These are phyloP conservation scores for Tinea semifulvella DNA, from an alignment of 2,888 invertebrate species.

Conservation along the genomic window DNA sequence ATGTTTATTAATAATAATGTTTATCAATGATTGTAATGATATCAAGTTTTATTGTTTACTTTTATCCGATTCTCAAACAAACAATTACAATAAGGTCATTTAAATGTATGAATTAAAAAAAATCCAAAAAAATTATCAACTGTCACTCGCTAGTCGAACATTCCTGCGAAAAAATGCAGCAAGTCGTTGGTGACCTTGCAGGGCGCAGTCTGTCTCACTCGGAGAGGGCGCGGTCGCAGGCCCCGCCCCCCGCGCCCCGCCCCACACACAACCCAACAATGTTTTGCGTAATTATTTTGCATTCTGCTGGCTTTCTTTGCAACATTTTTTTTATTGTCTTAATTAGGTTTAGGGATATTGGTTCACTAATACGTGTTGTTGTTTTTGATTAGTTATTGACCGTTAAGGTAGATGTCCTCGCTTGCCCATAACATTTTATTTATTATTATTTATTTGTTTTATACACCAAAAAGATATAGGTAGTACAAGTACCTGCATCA, in stretches of 20 bases:
- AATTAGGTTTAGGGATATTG: slow-evolving; percentile 10
- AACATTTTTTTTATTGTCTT: slow-evolving; percentile 12
- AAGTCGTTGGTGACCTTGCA: slow-evolving; percentile 39
- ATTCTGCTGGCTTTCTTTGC: slow-evolving; percentile 8
- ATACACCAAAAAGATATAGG: slow-evolving; percentile 20
- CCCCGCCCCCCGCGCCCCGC: slow-evolving; percentile 58
- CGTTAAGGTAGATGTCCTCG: no score
- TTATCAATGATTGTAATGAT: no score
- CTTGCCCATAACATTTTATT: background rate
- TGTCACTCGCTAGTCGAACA: background rate
- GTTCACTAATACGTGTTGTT: no score
- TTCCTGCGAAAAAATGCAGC: background rate
- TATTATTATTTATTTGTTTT: background rate
- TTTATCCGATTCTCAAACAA: no score
- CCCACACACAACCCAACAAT: slow-evolving; percentile 28
- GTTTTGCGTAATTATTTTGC: slow-evolving; percentile 11
- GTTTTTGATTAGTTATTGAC: background rate
- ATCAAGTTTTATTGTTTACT: no score
- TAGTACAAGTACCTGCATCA: no score
- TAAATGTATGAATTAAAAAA: no score
- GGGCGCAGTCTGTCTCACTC: slow-evolving; percentile 21
- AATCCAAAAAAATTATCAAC: slow-evolving; percentile 7
- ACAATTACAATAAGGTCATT: no score
- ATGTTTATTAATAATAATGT: no score
- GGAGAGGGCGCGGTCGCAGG: slow-evolving; percentile 33